Evolutionary conservation across 2,797 vertebrate genomes (phyloP).

Genomic region (Coccyzus lansbergi): DNA sequence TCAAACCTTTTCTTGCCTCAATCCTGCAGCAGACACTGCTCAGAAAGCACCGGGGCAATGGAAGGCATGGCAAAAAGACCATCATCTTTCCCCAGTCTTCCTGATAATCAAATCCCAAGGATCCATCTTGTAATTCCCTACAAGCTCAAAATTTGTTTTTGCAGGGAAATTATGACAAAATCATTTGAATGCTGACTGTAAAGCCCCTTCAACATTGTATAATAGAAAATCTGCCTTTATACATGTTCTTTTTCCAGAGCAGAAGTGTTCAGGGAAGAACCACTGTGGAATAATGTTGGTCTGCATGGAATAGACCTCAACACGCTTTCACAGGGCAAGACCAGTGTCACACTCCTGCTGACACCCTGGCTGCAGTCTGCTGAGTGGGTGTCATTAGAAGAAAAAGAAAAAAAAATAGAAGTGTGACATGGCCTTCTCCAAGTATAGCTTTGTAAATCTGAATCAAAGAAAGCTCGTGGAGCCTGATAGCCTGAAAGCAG

Average conservation of each 20-base stretch:
- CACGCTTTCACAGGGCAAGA: neutral
- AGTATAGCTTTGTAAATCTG: neutral
- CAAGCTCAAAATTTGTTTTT: neutral
- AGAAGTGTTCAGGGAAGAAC: neutral
- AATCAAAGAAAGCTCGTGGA: neutral
- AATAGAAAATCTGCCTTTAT: neutral
- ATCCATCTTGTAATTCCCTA: neutral
- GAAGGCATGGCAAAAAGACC: neutral
- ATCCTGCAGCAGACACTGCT: neutral
- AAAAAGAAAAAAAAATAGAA: neutral
- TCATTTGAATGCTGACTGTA: neutral
- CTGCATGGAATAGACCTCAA: neutral
- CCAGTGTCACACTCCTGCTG: neutral
- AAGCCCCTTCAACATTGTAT: neutral
- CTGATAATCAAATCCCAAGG: neutral
- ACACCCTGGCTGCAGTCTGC: neutral
- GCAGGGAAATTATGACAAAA: neutral
- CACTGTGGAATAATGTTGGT: neutral
- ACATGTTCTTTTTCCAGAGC: neutral
- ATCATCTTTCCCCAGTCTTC: neutral
- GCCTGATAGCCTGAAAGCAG: neutral
- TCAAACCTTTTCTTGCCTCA: neutral
- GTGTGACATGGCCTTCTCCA: neutral
- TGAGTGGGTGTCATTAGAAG: neutral
- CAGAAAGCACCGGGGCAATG: rapidly evolving